A percentile compares a stretch with the other conserved stretches of the same genome.
phyloP scores from a whole-genome alignment of 2,113 vertebrate species.

The Heterochromis multidens region DNA sequence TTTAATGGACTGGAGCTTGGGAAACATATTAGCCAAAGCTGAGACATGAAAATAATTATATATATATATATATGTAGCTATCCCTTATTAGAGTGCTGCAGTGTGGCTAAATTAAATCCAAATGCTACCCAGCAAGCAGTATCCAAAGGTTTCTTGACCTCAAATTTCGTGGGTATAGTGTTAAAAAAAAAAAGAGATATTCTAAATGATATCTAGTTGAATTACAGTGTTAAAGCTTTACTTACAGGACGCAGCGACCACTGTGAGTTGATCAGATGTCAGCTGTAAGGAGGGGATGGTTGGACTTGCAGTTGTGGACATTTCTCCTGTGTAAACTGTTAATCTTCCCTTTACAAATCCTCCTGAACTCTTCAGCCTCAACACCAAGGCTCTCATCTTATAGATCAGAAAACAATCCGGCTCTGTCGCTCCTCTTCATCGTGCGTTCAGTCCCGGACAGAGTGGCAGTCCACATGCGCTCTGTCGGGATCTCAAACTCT shows the following conservation, averaged over 20 bases:
- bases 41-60: neutral
- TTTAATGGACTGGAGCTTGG: neutral
- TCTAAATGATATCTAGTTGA: neutral
- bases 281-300: constrained; percentile 53
- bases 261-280: constrained; percentile 67
- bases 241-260: constrained; percentile 75
- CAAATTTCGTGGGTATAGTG: neutral
- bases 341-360: constrained; percentile 24
- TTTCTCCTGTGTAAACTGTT: constrained; percentile 53
- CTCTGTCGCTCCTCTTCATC: neutral
- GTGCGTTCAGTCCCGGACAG: neutral
- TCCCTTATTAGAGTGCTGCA: neutral
- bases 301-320: constrained; percentile 64
- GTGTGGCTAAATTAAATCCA: neutral
- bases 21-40: neutral
- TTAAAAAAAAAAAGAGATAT: neutral
- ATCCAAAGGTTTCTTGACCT: neutral
- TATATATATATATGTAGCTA: neutral
- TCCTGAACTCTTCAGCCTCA: constrained; percentile 15
- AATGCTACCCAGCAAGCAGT: neutral
- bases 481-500: constrained; percentile 19
- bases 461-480: constrained; percentile 30
- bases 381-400: constrained; percentile 36
- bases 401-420: neutral
- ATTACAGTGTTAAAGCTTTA: constrained; percentile 9